phyloP scores from a whole-genome alignment of 2,797 vertebrate species.

The Pseudopleuronectes americanus region DNA sequence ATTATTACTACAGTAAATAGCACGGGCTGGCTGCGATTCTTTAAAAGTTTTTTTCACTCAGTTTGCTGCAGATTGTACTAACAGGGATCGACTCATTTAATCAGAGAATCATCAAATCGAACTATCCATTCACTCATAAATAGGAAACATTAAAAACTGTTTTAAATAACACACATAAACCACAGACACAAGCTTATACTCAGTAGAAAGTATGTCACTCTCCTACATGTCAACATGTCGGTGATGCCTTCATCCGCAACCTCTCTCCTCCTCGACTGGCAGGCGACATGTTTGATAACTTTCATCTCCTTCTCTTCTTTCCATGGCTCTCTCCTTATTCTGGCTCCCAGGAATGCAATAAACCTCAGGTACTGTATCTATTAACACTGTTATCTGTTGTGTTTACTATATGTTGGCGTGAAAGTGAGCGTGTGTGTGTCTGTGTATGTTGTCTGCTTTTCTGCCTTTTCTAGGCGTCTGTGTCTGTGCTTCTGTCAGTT shows the following conservation, averaged over 20 bases:
- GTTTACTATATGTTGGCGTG: conserved; percentile 26
- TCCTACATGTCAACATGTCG: conserved; percentile 30
- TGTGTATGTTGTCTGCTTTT: conserved; percentile 29
- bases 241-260: conserved; percentile 43
- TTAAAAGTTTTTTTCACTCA: no score
- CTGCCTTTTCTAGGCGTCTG: conserved; percentile 37
- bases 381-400: conserved; percentile 82
- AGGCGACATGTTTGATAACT: conserved; percentile 89
- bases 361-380: conserved; percentile 95
- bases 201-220: no score
- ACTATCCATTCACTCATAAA: no score
- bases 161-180: no score
- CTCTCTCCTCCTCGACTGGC: conserved; percentile 77
- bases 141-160: no score
- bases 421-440: conserved; percentile 13
- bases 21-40: no score
- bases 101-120: no score
- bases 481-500: conserved; percentile 54
- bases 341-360: conserved; percentile 96
- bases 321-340: conserved; percentile 88
- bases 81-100: no score
- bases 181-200: background rate
- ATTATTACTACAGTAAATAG: no score
- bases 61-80: no score
- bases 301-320: conserved; percentile 94